phyloP scores from a whole-genome alignment of 2,113 vertebrate genomes.

The Caranx ignobilis region DNA sequence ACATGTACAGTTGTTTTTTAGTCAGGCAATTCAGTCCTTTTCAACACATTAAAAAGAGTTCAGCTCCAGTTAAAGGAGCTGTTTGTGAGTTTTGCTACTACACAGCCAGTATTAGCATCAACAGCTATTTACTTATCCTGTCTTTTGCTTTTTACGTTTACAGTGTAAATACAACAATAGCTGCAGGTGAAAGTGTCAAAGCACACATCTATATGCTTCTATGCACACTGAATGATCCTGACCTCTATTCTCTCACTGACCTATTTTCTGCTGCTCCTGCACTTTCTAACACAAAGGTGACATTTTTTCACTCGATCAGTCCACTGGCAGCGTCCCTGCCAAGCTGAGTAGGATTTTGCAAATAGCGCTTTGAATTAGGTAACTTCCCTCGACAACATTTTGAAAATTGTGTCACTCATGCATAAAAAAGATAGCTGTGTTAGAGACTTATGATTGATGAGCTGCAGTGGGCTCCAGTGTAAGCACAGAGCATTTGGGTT shows the following conservation, averaged over 20 bases:
- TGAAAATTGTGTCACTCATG: neutral
- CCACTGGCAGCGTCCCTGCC: neutral
- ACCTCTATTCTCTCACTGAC: slow-evolving; percentile 15
- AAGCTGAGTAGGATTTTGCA: slow-evolving; percentile 21
- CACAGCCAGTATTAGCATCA: too few species aligned
- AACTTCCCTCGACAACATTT: slow-evolving; percentile 4
- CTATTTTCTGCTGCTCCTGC: neutral
- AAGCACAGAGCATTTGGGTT: neutral
- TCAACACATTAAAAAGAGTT: too few species aligned
- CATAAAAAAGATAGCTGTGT: neutral
- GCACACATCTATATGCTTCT: neutral
- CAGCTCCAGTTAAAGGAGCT: too few species aligned
- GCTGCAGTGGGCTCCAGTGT: neutral
- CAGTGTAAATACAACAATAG: too few species aligned
- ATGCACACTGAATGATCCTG: neutral
- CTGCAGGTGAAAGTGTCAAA: neutral
- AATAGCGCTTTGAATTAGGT: slow-evolving; percentile 27
- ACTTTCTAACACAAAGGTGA: neutral
- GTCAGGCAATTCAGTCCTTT: too few species aligned
- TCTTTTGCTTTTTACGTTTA: too few species aligned
- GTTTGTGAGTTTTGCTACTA: too few species aligned
- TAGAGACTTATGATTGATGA: neutral
- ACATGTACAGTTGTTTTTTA: too few species aligned
- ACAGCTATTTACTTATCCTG: too few species aligned
- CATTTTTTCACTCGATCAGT: neutral